Conservation (phyloP, 2,797 vertebrate species). For the Salarias fasciatus region DNA sequence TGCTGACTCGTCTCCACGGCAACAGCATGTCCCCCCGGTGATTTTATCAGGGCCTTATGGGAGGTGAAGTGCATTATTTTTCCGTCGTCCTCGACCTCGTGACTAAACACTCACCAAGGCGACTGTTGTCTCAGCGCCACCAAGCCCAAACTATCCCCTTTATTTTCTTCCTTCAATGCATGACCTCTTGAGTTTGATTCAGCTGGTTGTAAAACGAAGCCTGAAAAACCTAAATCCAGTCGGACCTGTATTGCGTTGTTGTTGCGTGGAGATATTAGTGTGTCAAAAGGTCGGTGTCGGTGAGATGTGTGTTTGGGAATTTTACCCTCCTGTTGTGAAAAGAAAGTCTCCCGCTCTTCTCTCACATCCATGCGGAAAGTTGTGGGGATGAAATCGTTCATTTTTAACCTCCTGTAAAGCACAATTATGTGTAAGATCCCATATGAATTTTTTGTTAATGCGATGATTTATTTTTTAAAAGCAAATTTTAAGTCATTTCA, state of each 20-base stretch:
- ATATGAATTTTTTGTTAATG: no score
- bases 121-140: slow-evolving; percentile 55
- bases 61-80: slow-evolving; percentile 71
- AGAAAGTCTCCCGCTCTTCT: slow-evolving; percentile 87
- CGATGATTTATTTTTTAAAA: no score
- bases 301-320: slow-evolving; percentile 11
- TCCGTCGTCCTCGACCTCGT: slow-evolving; percentile 60
- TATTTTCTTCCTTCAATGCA: slow-evolving; percentile 19
- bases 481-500: no score
- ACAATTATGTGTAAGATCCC: not conserved
- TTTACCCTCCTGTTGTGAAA: slow-evolving; percentile 84
- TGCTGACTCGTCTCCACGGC: slow-evolving; percentile 70
- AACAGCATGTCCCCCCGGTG: slow-evolving; percentile 73
- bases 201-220: slow-evolving; percentile 2
- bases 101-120: slow-evolving; percentile 63
- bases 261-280: slow-evolving; percentile 1
- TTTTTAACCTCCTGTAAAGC: slow-evolving; percentile 81
- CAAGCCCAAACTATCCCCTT: slow-evolving; percentile 28
- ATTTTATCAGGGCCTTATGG: slow-evolving; percentile 75
- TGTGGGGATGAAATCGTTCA: slow-evolving; percentile 90
- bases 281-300: slow-evolving; percentile 1
- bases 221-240: slow-evolving; percentile 33
- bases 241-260: slow-evolving; percentile 26
- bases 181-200: slow-evolving; percentile 27
- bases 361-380: slow-evolving; percentile 88